These are phyloP conservation scores for Tetragnatha montana DNA, from an alignment of 2,888 invertebrate genomes.

Conservation along the genomic window DNA sequence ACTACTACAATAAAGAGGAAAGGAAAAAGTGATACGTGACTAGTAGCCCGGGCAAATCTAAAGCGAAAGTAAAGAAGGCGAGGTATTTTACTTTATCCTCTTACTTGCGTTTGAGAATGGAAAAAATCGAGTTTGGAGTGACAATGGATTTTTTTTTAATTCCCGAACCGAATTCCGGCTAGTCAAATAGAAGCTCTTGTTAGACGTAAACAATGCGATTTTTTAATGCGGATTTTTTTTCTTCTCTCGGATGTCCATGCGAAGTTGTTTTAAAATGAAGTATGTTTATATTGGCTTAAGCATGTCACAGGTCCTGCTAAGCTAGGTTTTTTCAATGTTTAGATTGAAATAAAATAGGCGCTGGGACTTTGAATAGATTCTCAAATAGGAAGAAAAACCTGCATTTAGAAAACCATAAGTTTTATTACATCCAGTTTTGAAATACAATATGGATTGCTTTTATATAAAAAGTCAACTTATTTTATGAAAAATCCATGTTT, in stretches of 20 bases:
- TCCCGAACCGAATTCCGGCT: constrained; percentile 31
- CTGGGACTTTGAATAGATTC: too few species aligned
- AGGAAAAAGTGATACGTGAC: not conserved
- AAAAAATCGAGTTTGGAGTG: constrained; percentile 20
- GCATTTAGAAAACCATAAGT: too few species aligned
- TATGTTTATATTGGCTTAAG: not conserved
- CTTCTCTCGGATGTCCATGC: not conserved
- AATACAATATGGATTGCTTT: too few species aligned
- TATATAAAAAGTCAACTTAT: too few species aligned
- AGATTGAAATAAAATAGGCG: too few species aligned
- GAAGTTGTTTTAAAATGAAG: not conserved
- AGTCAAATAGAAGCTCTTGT: constrained; percentile 35
- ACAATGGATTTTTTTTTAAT: constrained; percentile 30
- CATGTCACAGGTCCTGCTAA: not conserved
- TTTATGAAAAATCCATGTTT: too few species aligned
- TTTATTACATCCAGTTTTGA: too few species aligned
- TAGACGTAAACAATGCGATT: constrained; percentile 25
- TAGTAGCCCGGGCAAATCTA: not conserved
- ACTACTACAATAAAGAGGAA: not conserved
- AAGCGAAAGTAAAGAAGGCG: constrained; percentile 16
- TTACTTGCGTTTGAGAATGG: not conserved
- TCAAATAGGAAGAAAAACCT: too few species aligned
- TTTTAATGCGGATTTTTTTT: constrained; percentile 26
- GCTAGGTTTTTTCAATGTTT: too few species aligned
- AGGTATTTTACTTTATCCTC: constrained; percentile 27